A percentile compares a stretch with the other conserved stretches of the same genome.
Evolutionary conservation across 1,140 invertebrate species (phyloP).

Genomic region (Leptinotarsa lineolata): DNA sequence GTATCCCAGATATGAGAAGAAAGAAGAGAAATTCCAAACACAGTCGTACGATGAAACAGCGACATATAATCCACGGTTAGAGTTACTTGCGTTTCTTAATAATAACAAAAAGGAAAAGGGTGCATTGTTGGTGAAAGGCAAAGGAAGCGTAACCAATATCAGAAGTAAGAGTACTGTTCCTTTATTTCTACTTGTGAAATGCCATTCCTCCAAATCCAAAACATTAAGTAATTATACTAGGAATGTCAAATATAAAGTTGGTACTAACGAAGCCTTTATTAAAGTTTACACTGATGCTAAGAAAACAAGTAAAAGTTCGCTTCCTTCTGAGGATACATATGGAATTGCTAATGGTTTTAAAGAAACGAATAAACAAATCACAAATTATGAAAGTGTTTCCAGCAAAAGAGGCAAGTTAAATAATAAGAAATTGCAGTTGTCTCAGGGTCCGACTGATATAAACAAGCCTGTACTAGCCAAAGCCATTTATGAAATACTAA

Average conservation of each 20-base stretch:
- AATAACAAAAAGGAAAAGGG: not conserved
- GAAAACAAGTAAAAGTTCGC: not conserved
- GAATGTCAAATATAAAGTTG: constrained; percentile 12
- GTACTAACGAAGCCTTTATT: constrained; percentile 13
- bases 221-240: not conserved
- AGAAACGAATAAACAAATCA: not conserved
- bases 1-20: constrained; percentile 6
- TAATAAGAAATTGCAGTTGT: not conserved
- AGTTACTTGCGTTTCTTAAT: not conserved
- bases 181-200: constrained; percentile 4
- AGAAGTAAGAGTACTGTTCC: not conserved
- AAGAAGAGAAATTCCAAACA: not conserved
- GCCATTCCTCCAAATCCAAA: constrained; percentile 2
- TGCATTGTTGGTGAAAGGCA: not conserved
- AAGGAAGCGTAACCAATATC: not conserved
- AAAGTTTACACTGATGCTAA: not conserved
- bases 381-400: not conserved
- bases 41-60: constrained; percentile 2
- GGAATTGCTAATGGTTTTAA: not conserved
- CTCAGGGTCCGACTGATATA: not conserved
- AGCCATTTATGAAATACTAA: constrained; percentile 31
- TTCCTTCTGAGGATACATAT: not conserved
- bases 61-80: not conserved
- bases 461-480: constrained; percentile 15
- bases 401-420: not conserved